These are phyloP conservation scores for Acromyrmex echinatior DNA, from an alignment of 1,140 invertebrate species.

Conservation along the genomic window DNA sequence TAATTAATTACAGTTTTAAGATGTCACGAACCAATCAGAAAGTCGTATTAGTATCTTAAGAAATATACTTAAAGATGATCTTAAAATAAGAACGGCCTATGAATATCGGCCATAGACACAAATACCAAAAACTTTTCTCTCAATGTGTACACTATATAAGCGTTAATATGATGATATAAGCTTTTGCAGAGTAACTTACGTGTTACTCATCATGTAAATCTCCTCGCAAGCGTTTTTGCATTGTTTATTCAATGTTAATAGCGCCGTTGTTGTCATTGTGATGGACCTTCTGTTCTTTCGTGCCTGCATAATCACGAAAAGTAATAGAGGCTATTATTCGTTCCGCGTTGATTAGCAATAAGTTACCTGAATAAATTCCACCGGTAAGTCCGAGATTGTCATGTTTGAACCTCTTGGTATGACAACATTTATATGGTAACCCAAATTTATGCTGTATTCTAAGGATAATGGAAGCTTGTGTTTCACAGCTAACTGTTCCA, in stretches of 20 bases:
- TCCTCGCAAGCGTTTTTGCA: constrained; percentile 92
- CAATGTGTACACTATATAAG: no score
- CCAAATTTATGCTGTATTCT: constrained; percentile 89
- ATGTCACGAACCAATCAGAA: no score
- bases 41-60: no score
- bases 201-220: constrained; percentile 93
- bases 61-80: no score
- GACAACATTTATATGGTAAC: constrained; percentile 92
- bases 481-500: constrained; percentile 89
- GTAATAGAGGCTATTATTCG: background rate
- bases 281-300: constrained; percentile 88
- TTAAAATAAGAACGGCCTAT: no score
- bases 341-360: background rate
- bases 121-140: no score
- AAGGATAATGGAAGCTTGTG: constrained; percentile 90
- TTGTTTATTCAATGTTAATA: constrained; percentile 91
- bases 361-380: constrained; percentile 89
- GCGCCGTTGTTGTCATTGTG: constrained; percentile 92
- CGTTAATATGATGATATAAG: no score
- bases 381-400: constrained; percentile 88
- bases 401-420: constrained; percentile 84
- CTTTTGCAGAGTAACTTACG: constrained; percentile 87
- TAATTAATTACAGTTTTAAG: no score
- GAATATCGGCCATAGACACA: no score
- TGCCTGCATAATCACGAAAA: constrained; percentile 87